Conservation (phyloP, 2,888 invertebrate genomes). For the Sphecodes monilicornis region DNA sequence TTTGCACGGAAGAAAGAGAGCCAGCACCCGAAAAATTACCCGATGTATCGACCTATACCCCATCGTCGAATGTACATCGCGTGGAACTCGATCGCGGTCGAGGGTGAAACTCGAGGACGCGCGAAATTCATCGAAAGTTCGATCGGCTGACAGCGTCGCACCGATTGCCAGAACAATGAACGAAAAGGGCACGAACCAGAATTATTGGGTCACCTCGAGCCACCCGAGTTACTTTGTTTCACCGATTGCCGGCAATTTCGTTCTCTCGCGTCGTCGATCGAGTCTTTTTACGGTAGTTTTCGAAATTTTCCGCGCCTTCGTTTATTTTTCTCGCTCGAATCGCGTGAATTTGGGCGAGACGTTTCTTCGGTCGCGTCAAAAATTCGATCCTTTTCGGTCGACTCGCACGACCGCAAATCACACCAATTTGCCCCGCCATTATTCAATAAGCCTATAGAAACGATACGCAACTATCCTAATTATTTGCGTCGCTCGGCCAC, state of each 20-base stretch:
- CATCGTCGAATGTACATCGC: constrained; percentile 23
- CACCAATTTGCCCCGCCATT: constrained; percentile 19
- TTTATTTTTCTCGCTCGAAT: neutral
- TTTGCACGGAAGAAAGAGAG: neutral
- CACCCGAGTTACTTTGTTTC: neutral
- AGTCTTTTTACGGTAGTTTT: neutral
- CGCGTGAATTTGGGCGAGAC: neutral
- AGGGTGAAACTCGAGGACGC: constrained; percentile 62
- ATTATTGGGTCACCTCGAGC: neutral
- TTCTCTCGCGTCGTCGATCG: neutral
- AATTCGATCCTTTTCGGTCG: constrained; percentile 5
- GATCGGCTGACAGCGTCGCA: constrained; percentile 9
- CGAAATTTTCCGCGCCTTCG: neutral
- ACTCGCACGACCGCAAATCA: constrained; percentile 6
- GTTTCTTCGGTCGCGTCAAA: neutral
- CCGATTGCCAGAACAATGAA: constrained; percentile 1
- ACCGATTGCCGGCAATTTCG: neutral
- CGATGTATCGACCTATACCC: constrained; percentile 3
- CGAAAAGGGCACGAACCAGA: neutral
- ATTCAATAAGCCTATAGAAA: constrained; percentile 18
- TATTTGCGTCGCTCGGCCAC: constrained; percentile 10
- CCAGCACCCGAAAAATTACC: neutral
- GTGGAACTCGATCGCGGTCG: constrained; percentile 48
- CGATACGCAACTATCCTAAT: constrained; percentile 28
- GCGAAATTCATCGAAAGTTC: constrained; percentile 45